Percentiles rank a stretch among this genome's conserved stretches.
phyloP scores from a whole-genome alignment of 2,113 vertebrate species.

The Tachuris rubrigastra region DNA sequence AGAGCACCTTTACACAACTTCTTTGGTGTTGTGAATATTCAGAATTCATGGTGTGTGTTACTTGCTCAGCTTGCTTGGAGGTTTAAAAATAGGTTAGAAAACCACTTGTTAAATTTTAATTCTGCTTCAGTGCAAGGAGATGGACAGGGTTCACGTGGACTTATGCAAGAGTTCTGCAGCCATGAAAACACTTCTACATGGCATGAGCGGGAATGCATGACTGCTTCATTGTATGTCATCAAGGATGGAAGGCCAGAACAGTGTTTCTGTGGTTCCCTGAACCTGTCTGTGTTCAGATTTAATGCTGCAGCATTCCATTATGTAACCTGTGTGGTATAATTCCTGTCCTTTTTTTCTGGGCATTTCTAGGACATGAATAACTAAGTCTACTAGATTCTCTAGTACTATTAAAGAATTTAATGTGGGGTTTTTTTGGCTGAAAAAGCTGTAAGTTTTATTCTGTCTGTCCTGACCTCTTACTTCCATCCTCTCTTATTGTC shows the following conservation, averaged over 20 bases:
- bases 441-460: background rate
- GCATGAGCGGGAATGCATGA: background rate
- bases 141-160: background rate
- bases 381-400: background rate
- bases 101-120: background rate
- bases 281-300: background rate
- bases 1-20: background rate
- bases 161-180: background rate
- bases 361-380: background rate
- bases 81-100: background rate
- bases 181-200: fast-evolving
- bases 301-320: background rate
- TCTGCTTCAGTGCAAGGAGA: background rate
- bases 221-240: background rate
- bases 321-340: background rate
- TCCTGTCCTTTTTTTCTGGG: background rate
- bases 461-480: background rate
- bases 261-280: background rate
- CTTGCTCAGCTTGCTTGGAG: background rate
- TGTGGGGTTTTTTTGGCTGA: background rate
- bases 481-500: background rate
- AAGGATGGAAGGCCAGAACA: background rate
- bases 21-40: background rate
- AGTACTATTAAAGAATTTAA: background rate
- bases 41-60: background rate